Evolutionary conservation across 2,888 invertebrate species (phyloP).

Genomic region (Acheta domesticus): DNA sequence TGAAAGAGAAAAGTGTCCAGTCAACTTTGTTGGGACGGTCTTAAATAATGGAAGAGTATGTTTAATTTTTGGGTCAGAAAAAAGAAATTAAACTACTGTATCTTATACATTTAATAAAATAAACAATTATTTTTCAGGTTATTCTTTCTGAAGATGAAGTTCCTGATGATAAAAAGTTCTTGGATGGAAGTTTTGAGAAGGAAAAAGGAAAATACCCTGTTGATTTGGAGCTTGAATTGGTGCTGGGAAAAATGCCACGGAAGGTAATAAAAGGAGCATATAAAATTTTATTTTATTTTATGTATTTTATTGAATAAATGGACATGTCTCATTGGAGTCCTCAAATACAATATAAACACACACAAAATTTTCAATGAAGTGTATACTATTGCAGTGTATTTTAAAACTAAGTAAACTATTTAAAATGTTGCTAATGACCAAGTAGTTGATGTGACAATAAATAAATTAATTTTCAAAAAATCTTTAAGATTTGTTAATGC

Average conservation of each 20-base stretch:
- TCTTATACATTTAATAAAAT: too few species aligned
- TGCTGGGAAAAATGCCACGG: constrained; percentile 82
- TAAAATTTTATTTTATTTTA: too few species aligned
- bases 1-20: constrained; percentile 83
- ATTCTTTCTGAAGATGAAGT: constrained; percentile 61
- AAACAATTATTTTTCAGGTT: constrained; percentile 47
- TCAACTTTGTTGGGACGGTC: constrained; percentile 89
- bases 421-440: too few species aligned
- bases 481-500: too few species aligned
- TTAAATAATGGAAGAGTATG: constrained; percentile 74
- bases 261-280: constrained; percentile 52
- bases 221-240: constrained; percentile 82
- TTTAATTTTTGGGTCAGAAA: too few species aligned
- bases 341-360: too few species aligned
- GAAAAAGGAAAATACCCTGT: constrained; percentile 65
- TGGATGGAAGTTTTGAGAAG: constrained; percentile 42
- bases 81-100: too few species aligned
- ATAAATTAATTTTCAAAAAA: too few species aligned
- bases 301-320: too few species aligned
- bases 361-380: background rate
- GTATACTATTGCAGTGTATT: background rate
- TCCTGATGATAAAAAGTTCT: constrained; percentile 51
- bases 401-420: background rate
- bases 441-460: too few species aligned
- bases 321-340: too few species aligned